Evolutionary conservation across 2,113 vertebrate species (phyloP).

Genomic region (Struthio camelus): DNA sequence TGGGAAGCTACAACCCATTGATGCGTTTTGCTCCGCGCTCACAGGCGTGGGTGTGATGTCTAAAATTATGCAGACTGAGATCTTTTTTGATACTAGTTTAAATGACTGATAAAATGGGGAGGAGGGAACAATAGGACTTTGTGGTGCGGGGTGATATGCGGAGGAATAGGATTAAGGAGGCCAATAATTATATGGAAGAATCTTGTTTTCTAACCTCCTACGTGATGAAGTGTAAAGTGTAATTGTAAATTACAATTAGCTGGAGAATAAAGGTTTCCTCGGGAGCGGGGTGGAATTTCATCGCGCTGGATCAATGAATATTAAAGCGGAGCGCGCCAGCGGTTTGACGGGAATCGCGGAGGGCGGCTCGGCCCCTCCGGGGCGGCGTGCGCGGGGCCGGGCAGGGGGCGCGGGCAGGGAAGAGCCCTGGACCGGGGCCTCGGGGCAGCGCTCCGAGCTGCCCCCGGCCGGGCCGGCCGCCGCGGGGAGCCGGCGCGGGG

Average conservation of each 20-base stretch:
- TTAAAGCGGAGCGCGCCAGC: too few relatives aligned
- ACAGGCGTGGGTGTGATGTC: background rate
- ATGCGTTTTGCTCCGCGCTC: background rate
- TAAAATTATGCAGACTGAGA: background rate
- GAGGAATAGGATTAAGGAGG: background rate
- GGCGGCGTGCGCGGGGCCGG: too few relatives aligned
- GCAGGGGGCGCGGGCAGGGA: too few relatives aligned
- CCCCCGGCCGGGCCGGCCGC: background rate
- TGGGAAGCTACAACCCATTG: background rate
- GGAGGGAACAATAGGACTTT: slow-evolving; percentile 64
- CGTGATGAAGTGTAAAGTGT: slow-evolving; percentile 11
- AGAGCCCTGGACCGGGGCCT: too few relatives aligned
- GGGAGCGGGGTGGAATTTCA: slow-evolving; percentile 29
- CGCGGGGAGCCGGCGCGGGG: too few relatives aligned
- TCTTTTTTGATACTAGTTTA: background rate
- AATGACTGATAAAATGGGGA: background rate
- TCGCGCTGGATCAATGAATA: background rate
- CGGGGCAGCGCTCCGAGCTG: too few relatives aligned
- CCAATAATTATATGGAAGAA: slow-evolving; percentile 34
- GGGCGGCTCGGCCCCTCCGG: too few relatives aligned
- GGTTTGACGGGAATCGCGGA: background rate
- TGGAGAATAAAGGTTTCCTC: slow-evolving; percentile 31
- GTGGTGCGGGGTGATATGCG: background rate
- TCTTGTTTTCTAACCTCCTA: slow-evolving; percentile 46
- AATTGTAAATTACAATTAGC: slow-evolving; percentile 59